A percentile compares a stretch with the other conserved stretches of the same genome.
phyloP scores from a whole-genome alignment of 1,140 invertebrate species.

The Apis mellifera region Amel_HAv3.1 CM009942.2:10561501-10562000 shows the following conservation, averaged over 20 bases:
- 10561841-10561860: slow-evolving; percentile 16
- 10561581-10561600: no score
- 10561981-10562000: background rate
- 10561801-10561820: background rate
- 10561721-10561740: no score
- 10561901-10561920: background rate
- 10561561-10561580: no score
- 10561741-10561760: no score
- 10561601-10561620: no score
- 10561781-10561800: background rate
- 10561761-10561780: background rate
- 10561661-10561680: background rate
- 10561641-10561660: background rate
- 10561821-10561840: background rate
- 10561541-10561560: background rate
- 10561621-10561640: no score
- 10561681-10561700: no score
- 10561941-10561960: background rate
- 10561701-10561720: no score
- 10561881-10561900: background rate
- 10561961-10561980: background rate
- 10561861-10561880: background rate
- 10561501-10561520: background rate
- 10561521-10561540: background rate
- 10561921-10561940: background rate